These are phyloP conservation scores for Ophion ventricosus DNA, from an alignment of 2,888 invertebrate species.

Conservation along the genomic window DNA sequence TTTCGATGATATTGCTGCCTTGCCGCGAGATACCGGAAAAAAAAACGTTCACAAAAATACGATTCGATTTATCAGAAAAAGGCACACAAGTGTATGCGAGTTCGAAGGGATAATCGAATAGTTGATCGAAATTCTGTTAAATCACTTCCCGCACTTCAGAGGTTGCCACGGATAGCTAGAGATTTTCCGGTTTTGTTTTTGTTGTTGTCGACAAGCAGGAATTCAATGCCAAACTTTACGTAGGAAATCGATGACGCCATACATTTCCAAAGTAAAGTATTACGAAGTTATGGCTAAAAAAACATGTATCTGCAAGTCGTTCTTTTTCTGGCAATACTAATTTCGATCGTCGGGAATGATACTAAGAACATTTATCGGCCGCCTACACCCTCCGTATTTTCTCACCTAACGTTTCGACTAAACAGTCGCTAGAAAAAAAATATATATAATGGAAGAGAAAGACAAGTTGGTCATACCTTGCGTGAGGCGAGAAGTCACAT, in stretches of 20 bases:
- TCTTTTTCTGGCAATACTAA: not conserved
- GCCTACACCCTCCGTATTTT: not conserved
- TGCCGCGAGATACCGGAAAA: not conserved
- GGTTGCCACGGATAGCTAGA: not conserved
- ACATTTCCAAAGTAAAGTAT: slow-evolving; percentile 1
- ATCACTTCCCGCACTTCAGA: too few relatives aligned
- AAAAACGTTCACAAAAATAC: slow-evolving; percentile 29
- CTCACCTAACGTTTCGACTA: not conserved
- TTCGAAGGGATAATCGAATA: slow-evolving; percentile 5
- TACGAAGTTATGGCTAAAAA: not conserved
- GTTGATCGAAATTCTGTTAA: not conserved
- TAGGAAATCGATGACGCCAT: slow-evolving; percentile 17
- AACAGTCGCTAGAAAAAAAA: slow-evolving; percentile 4
- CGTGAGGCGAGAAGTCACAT: not conserved
- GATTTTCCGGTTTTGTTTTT: slow-evolving; percentile 15
- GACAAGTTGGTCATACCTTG: not conserved
- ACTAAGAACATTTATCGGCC: slow-evolving; percentile 24
- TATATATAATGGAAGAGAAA: slow-evolving; percentile 20
- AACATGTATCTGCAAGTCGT: not conserved
- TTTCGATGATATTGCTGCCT: not conserved
- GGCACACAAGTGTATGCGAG: not conserved
- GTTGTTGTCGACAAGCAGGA: slow-evolving; percentile 17
- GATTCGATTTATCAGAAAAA: slow-evolving; percentile 39
- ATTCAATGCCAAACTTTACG: slow-evolving; percentile 27
- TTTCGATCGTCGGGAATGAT: slow-evolving; percentile 29